phyloP scores from a whole-genome alignment of 2,113 vertebrate species.

The Chelonoidis abingdonii region DNA sequence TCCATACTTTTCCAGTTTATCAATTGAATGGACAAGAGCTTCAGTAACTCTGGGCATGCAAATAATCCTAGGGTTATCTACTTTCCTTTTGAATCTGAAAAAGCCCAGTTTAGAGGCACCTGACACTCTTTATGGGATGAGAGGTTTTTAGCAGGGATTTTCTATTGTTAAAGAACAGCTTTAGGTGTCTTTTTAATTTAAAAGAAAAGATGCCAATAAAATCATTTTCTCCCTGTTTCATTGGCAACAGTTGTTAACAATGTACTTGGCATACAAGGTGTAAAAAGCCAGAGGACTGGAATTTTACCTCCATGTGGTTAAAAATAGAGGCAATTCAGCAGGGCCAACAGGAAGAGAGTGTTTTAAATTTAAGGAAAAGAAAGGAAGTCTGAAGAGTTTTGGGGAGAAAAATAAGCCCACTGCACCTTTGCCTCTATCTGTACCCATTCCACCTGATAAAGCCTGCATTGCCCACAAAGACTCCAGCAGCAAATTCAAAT shows the following conservation, averaged over 20 bases:
- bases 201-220: slow-evolving; percentile 17
- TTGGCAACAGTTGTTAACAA: slow-evolving; percentile 21
- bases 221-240: neutral
- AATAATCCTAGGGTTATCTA: neutral
- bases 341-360: neutral
- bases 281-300: neutral
- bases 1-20: neutral
- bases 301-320: slow-evolving; percentile 2
- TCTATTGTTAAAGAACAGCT: neutral
- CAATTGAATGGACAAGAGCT: neutral
- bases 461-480: neutral
- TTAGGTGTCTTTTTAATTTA: slow-evolving; percentile 20
- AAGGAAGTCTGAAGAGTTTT: slow-evolving; percentile 35
- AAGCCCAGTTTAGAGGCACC: neutral
- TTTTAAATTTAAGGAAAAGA: neutral
- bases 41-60: neutral
- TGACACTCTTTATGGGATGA: neutral
- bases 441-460: slow-evolving; percentile 15
- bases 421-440: neutral
- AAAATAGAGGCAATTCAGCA: slow-evolving; percentile 19
- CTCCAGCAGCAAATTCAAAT: slow-evolving; percentile 24
- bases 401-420: slow-evolving; percentile 13
- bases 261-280: neutral
- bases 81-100: neutral
- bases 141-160: neutral